These are phyloP conservation scores for Tetramorium alpestre DNA, from an alignment of 1,140 invertebrate genomes.

Conservation along the genomic window DNA sequence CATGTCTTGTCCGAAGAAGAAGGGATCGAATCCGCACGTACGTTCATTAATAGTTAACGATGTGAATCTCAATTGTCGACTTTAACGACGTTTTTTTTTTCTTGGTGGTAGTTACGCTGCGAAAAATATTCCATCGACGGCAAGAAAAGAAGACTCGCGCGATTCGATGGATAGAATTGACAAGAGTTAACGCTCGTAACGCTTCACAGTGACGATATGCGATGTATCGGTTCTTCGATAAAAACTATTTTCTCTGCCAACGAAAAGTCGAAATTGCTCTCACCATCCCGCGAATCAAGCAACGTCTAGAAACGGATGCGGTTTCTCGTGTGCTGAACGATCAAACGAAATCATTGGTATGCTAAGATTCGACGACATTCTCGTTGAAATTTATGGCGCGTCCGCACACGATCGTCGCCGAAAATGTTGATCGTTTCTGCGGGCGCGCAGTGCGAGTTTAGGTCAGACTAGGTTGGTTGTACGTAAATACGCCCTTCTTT, in stretches of 20 bases:
- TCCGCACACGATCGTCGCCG: constrained; percentile 1
- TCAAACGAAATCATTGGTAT: constrained; percentile 71
- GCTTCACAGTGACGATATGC: neutral
- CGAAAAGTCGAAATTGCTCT: neutral
- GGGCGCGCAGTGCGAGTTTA: constrained; percentile 13
- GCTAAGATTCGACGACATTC: constrained; percentile 27
- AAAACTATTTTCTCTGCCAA: neutral
- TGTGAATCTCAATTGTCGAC: constrained; percentile 21
- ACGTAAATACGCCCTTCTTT: constrained; percentile 68
- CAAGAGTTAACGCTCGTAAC: neutral
- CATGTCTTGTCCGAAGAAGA: neutral
- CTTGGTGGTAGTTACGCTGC: neutral
- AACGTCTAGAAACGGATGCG: neutral
- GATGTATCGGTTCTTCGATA: neutral
- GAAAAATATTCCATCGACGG: neutral
- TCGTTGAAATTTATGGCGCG: constrained; percentile 66
- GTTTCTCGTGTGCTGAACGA: constrained; percentile 42
- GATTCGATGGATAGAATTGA: neutral
- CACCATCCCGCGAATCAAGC: neutral
- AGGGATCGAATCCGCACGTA: constrained; percentile 3
- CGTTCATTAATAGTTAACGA: constrained; percentile 38
- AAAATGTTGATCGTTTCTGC: constrained; percentile 32
- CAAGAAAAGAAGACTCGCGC: neutral
- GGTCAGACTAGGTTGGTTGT: constrained; percentile 51
- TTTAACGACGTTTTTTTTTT: neutral